A percentile compares a stretch with the other conserved stretches of the same genome.
Evolutionary conservation across 2,888 invertebrate species (phyloP).

Genomic region (Drosophila paranaensis): DNA sequence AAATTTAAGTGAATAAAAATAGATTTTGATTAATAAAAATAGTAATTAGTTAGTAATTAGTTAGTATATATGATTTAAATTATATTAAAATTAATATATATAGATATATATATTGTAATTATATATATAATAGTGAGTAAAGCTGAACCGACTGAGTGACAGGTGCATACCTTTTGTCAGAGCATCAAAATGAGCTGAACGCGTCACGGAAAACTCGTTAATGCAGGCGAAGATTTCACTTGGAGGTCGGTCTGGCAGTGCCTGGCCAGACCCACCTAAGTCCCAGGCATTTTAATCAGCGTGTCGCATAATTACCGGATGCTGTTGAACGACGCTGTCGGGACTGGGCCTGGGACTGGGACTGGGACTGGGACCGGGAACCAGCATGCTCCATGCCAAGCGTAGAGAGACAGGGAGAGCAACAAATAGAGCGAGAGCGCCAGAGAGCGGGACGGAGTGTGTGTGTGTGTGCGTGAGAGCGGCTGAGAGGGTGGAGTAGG

Average conservation of each 20-base stretch:
- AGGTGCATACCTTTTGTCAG: not conserved
- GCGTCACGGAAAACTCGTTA: slow-evolving; percentile 80
- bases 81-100: not conserved
- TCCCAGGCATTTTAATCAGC: slow-evolving; percentile 84
- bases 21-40: not conserved
- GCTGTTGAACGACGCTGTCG: slow-evolving; percentile 73
- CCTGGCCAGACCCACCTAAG: slow-evolving; percentile 73
- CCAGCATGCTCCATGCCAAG: slow-evolving; percentile 53
- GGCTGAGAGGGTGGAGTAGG: not conserved
- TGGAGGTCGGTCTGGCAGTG: slow-evolving; percentile 63
- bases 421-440: not conserved
- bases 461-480: not conserved
- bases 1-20: too few species aligned
- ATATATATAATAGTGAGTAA: not conserved
- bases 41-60: not conserved
- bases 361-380: slow-evolving; percentile 18
- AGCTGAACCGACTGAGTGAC: not conserved
- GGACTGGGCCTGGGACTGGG: slow-evolving; percentile 31
- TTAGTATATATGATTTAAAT: not conserved
- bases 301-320: slow-evolving; percentile 85
- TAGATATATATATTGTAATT: too few species aligned
- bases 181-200: slow-evolving; percentile 53
- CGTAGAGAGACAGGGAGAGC: slow-evolving; percentile 36
- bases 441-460: not conserved
- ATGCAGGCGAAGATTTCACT: slow-evolving; percentile 80